These are phyloP conservation scores for Pseudopipra pipra DNA, from an alignment of 2,113 vertebrate genomes.

Conservation along the genomic window DNA sequence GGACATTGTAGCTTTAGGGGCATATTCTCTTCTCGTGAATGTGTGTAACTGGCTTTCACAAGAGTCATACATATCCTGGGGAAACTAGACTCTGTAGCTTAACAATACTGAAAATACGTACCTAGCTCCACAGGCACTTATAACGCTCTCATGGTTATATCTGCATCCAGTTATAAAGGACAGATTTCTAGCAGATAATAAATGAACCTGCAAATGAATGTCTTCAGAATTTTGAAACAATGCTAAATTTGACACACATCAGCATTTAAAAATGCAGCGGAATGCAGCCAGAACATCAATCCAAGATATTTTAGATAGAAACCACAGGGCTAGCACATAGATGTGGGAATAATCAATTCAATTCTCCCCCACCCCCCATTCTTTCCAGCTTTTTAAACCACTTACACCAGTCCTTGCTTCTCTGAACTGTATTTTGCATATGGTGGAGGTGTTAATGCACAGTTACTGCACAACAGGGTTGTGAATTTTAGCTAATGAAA, in stretches of 20 bases:
- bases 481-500: slow-evolving; percentile 65
- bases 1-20: slow-evolving; percentile 44
- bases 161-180: slow-evolving; percentile 40
- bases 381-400: slow-evolving; percentile 43
- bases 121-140: slow-evolving; percentile 39
- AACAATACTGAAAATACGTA: slow-evolving; percentile 45
- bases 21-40: slow-evolving; percentile 34
- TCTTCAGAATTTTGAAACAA: slow-evolving; percentile 21
- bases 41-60: slow-evolving; percentile 31
- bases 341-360: neutral
- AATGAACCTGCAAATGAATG: slow-evolving; percentile 5
- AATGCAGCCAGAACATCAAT: neutral
- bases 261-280: slow-evolving; percentile 9
- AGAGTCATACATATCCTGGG: neutral
- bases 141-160: neutral
- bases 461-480: slow-evolving; percentile 27
- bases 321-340: neutral
- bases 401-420: slow-evolving; percentile 18
- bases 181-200: slow-evolving; percentile 6
- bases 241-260: neutral
- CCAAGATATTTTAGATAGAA: neutral
- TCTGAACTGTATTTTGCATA: slow-evolving; percentile 35
- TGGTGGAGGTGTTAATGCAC: slow-evolving; percentile 53
- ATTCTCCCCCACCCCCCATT: neutral
- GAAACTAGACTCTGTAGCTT: slow-evolving; percentile 40